Conservation (phyloP, 2,888 invertebrate genomes). For the Criorhina ranunculi region DNA sequence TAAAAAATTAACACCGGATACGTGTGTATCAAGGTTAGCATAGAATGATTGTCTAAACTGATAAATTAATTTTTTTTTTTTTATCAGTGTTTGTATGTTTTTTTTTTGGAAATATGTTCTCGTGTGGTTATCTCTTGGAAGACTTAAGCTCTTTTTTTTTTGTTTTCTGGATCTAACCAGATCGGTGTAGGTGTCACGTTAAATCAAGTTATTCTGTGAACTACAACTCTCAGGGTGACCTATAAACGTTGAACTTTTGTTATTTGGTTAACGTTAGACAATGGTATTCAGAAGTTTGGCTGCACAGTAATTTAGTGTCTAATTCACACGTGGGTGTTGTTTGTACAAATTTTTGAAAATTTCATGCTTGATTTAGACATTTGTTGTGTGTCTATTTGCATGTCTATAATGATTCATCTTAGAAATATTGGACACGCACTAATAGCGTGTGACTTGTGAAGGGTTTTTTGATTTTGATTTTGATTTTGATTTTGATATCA, state of each 20-base stretch:
- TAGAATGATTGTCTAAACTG: background rate
- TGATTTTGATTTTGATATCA: too few relatives aligned
- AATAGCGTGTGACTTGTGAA: conserved; percentile 23
- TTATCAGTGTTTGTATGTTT: background rate
- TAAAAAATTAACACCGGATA: conserved; percentile 44
- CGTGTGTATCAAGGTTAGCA: conserved; percentile 42
- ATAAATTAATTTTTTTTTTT: conserved; percentile 5
- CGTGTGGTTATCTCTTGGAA: conserved; percentile 36
- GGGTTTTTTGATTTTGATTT: conserved; percentile 23
- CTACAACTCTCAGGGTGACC: conserved; percentile 8
- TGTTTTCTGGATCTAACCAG: conserved; percentile 37
- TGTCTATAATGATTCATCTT: conserved; percentile 42
- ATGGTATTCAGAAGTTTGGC: background rate
- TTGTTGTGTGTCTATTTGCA: conserved; percentile 38
- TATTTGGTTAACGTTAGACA: background rate
- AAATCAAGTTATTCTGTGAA: conserved; percentile 29
- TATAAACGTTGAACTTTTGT: conserved; percentile 7
- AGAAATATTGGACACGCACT: conserved; percentile 10
- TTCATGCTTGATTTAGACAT: background rate
- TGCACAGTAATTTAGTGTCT: background rate
- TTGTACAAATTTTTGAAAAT: conserved; percentile 10
- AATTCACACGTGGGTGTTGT: conserved; percentile 45
- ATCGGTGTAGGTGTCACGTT: conserved; percentile 12
- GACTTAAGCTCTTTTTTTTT: conserved; percentile 9
- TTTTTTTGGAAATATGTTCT: background rate